A percentile compares a stretch with the other conserved stretches of the same genome.
phyloP scores from a whole-genome alignment of 2,113 vertebrate genomes.

The Chaetodon trifascialis region DNA sequence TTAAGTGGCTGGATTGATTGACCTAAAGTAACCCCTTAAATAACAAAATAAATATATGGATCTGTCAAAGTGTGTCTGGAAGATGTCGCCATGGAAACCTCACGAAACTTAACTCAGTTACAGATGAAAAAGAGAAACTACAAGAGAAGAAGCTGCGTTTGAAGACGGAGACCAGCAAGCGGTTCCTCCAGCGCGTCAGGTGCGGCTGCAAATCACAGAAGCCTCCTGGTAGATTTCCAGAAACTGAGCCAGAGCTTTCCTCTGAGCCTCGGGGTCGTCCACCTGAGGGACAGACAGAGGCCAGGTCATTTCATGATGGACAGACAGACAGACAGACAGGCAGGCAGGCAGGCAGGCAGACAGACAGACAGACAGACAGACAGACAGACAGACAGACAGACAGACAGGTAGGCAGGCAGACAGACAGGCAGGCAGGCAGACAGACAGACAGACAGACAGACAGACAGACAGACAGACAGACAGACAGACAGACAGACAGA shows the following conservation, averaged over 20 bases:
- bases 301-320: too few relatives aligned
- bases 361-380: too few relatives aligned
- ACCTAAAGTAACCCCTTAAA: conserved; percentile 35
- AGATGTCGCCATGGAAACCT: neutral
- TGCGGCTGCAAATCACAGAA: neutral
- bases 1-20: conserved; percentile 13
- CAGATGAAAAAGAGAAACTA: conserved; percentile 9
- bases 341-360: too few relatives aligned
- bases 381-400: too few relatives aligned
- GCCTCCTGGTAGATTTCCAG: conserved; percentile 35
- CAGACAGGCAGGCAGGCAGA: too few relatives aligned
- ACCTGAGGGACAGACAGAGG: conserved; percentile 46
- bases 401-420: too few relatives aligned
- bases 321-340: neutral
- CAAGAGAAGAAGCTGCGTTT: neutral
- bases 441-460: too few relatives aligned
- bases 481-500: too few relatives aligned
- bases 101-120: conserved; percentile 1
- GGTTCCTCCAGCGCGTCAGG: neutral
- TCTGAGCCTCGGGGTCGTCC: conserved; percentile 46
- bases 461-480: too few relatives aligned
- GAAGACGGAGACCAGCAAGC: neutral
- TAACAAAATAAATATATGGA: conserved; percentile 44
- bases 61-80: conserved; percentile 10
- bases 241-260: conserved; percentile 66